Evolutionary conservation across 2,797 vertebrate species (phyloP).

Genomic region (Amblyopsis hoosieri): DNA sequence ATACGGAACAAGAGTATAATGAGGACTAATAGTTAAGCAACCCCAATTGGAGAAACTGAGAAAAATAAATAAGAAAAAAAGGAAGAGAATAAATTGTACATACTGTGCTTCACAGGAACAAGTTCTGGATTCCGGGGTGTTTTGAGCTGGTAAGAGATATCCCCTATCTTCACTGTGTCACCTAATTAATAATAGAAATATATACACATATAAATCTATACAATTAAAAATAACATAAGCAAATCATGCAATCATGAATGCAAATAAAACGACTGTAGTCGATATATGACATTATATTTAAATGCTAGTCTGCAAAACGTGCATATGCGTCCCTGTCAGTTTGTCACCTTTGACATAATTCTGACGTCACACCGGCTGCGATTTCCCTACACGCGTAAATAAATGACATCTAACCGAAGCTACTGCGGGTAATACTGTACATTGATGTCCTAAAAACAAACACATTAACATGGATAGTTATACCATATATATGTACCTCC

Average conservation of each 20-base stretch:
- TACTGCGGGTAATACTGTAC: not conserved
- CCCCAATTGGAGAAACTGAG: too few species aligned
- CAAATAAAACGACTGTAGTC: too few species aligned
- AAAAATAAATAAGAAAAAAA: too few species aligned
- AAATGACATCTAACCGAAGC: not conserved
- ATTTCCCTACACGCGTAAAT: not conserved
- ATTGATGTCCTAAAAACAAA: not conserved
- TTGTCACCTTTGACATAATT: conserved; percentile 13
- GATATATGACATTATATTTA: too few species aligned
- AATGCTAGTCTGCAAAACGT: not conserved
- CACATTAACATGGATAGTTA: not conserved
- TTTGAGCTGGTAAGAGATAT: conserved; percentile 89
- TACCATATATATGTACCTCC: conserved; percentile 65
- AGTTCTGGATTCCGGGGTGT: conserved; percentile 90
- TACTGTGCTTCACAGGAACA: conserved; percentile 94
- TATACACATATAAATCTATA: not conserved
- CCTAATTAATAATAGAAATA: conserved; percentile 72
- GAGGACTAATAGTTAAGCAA: too few species aligned
- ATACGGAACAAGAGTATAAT: too few species aligned
- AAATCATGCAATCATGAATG: too few species aligned
- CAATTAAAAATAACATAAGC: too few species aligned
- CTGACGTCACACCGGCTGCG: not conserved
- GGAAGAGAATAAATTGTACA: conserved; percentile 42
- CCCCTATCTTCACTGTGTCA: conserved; percentile 91
- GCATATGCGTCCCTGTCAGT: not conserved